phyloP scores from a whole-genome alignment of 1,140 invertebrate species.

The Psix sp. region DNA sequence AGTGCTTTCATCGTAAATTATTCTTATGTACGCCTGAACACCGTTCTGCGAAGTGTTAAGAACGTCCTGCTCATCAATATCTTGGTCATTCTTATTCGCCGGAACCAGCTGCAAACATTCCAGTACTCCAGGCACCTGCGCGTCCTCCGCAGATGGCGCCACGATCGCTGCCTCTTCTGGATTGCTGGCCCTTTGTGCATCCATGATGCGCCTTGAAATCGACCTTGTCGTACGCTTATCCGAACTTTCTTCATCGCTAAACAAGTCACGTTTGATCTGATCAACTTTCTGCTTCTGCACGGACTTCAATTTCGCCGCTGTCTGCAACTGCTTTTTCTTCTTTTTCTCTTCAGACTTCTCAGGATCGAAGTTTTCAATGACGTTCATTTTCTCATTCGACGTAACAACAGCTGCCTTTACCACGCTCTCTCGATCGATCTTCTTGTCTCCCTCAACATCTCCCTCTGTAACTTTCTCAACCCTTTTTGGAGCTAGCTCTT shows the following conservation, averaged over 20 bases:
- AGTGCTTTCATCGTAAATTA: slow-evolving; percentile 66
- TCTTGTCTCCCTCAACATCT: too few relatives aligned
- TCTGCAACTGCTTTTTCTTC: neutral
- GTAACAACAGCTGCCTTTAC: too few relatives aligned
- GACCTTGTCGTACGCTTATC: slow-evolving; percentile 64
- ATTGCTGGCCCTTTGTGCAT: slow-evolving; percentile 24
- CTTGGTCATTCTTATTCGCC: slow-evolving; percentile 63
- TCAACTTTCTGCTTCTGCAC: slow-evolving; percentile 67
- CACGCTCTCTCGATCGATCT: too few relatives aligned
- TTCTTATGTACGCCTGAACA: slow-evolving; percentile 14
- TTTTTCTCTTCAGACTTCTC: slow-evolving; percentile 2
- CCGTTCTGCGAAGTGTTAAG: slow-evolving; percentile 15
- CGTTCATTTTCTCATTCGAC: neutral
- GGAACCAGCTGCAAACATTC: slow-evolving; percentile 71
- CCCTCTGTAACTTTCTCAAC: neutral
- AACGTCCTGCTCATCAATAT: slow-evolving; percentile 2
- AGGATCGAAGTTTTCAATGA: neutral
- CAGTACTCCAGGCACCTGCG: slow-evolving; percentile 65
- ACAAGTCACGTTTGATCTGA: slow-evolving; percentile 71
- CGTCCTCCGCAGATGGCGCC: slow-evolving; percentile 23
- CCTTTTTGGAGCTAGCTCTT: neutral
- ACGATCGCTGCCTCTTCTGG: neutral
- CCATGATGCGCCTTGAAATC: slow-evolving; percentile 31
- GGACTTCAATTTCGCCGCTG: slow-evolving; percentile 35
- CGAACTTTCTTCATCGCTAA: slow-evolving; percentile 69